phyloP scores from a whole-genome alignment of 2,797 vertebrate genomes.

The Rhabdophis nuchalis region DNA sequence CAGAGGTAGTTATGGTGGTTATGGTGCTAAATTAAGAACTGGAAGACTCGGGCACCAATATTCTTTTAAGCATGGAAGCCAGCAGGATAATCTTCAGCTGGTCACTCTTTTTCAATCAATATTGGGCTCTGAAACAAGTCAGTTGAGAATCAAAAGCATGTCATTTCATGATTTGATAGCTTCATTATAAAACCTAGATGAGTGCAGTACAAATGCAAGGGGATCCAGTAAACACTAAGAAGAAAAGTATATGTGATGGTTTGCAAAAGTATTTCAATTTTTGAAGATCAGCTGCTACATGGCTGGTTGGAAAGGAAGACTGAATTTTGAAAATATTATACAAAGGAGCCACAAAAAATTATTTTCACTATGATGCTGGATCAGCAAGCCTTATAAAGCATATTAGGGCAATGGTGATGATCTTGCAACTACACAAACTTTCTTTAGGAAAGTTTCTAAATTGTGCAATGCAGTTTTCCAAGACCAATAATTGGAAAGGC shows the following conservation, averaged over 20 bases:
- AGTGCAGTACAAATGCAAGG: background rate
- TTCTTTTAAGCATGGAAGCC: background rate
- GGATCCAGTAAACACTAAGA: background rate
- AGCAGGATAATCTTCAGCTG: background rate
- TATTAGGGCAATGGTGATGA: background rate
- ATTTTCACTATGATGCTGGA: background rate
- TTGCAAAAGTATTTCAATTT: background rate
- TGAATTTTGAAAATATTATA: background rate
- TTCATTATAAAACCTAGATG: background rate
- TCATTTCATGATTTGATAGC: background rate
- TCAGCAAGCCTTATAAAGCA: background rate
- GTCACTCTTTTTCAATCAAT: background rate
- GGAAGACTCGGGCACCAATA: background rate
- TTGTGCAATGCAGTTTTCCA: background rate
- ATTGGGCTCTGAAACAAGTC: background rate
- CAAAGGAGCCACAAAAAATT: background rate
- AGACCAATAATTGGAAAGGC: background rate
- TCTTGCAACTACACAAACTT: background rate
- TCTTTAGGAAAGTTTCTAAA: background rate
- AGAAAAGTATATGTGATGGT: background rate
- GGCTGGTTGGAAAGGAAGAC: background rate
- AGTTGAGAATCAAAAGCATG: background rate
- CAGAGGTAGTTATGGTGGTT: background rate
- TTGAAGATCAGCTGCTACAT: background rate
- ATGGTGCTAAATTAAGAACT: background rate